phyloP scores from a whole-genome alignment of 2,797 vertebrate genomes.

The Paedocypris micromegethes region DNA sequence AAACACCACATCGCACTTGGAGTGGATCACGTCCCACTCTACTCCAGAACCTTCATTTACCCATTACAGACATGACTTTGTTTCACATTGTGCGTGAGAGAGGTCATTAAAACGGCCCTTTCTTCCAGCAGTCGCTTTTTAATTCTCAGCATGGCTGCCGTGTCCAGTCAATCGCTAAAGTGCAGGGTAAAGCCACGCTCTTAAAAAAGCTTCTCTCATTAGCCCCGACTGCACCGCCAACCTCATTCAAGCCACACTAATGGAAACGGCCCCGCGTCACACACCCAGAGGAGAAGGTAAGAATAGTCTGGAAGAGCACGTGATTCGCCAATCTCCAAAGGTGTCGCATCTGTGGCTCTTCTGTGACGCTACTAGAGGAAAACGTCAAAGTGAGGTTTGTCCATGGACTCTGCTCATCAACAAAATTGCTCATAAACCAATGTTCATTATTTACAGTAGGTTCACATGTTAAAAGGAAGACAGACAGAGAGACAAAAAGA shows the following conservation, averaged over 20 bases:
- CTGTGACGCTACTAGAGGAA: not conserved
- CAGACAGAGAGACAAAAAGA: too few relatives aligned
- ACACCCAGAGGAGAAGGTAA: slow-evolving; percentile 31
- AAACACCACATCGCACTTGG: slow-evolving; percentile 11
- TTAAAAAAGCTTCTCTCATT: slow-evolving; percentile 41
- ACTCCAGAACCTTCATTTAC: not conserved
- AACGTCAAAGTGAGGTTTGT: too few relatives aligned
- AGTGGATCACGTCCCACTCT: slow-evolving; percentile 7
- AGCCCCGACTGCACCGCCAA: slow-evolving; percentile 14
- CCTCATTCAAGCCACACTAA: slow-evolving; percentile 22
- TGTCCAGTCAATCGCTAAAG: slow-evolving; percentile 3
- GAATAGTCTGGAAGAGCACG: not conserved
- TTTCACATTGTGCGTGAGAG: not conserved
- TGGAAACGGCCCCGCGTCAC: slow-evolving; percentile 21
- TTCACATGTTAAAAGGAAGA: too few relatives aligned
- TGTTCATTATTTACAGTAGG: too few relatives aligned
- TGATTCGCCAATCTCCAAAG: slow-evolving; percentile 21
- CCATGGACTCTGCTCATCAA: too few relatives aligned
- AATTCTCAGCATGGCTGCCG: slow-evolving; percentile 18
- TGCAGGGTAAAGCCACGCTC: slow-evolving; percentile 22
- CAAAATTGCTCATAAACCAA: too few relatives aligned
- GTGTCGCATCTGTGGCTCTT: not conserved
- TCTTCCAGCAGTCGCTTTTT: not conserved
- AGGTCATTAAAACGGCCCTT: slow-evolving; percentile 13
- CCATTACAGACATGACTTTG: not conserved